Evolutionary conservation across 2,888 invertebrate species (phyloP).

Genomic region (Augiades crinisus): DNA sequence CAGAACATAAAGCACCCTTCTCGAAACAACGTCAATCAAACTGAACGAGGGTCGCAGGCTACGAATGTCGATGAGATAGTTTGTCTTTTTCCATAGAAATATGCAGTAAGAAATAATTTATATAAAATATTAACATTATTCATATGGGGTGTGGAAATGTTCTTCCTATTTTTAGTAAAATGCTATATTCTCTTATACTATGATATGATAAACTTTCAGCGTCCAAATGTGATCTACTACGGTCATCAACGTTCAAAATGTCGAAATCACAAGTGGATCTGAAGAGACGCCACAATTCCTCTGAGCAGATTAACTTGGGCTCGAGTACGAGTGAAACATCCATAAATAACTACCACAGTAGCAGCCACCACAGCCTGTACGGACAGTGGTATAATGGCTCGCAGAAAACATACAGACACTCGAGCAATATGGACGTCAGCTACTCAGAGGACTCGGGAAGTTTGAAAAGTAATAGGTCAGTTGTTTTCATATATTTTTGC

Average conservation of each 20-base stretch:
- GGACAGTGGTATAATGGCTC: constrained; percentile 62
- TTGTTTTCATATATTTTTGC: no score
- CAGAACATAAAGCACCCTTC: no score
- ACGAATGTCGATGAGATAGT: no score
- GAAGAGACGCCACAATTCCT: constrained; percentile 78
- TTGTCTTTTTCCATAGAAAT: no score
- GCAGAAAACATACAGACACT: constrained; percentile 56
- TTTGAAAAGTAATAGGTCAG: constrained; percentile 83
- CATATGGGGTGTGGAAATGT: no score
- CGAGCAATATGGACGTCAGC: constrained; percentile 74
- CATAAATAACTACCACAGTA: constrained; percentile 61
- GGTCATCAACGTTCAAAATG: constrained; percentile 58
- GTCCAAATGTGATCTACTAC: constrained; percentile 55
- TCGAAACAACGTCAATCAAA: no score
- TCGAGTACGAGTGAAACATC: constrained; percentile 51
- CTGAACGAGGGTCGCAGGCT: no score
- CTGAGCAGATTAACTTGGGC: constrained; percentile 61
- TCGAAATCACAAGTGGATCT: constrained; percentile 77
- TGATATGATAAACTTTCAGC: no score
- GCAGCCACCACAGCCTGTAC: constrained; percentile 66
- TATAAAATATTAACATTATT: no score
- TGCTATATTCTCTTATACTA: no score
- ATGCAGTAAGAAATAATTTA: no score
- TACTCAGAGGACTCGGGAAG: constrained; percentile 87
- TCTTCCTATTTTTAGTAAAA: no score